phyloP scores from a whole-genome alignment of 2,888 invertebrate species.

The Heliconius erato region DNA sequence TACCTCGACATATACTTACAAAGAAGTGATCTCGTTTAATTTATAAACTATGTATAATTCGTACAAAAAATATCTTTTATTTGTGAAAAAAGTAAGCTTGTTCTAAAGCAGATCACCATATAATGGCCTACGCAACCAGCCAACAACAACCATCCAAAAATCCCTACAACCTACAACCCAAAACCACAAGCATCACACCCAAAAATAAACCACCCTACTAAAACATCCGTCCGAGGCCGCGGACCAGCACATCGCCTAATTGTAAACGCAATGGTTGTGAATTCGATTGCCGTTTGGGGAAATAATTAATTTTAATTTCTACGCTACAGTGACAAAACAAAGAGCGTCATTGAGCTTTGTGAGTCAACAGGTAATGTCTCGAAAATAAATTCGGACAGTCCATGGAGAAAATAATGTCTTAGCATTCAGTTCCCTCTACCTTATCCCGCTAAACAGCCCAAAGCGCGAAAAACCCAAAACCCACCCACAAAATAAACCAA shows the following conservation, averaged over 20 bases:
- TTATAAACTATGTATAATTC: neutral
- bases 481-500: neutral
- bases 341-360: neutral
- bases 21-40: neutral
- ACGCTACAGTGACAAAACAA: neutral
- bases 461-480: neutral
- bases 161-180: neutral
- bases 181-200: conserved; percentile 34
- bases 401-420: neutral
- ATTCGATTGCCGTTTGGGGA: neutral
- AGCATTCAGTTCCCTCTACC: neutral
- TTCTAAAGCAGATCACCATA: neutral
- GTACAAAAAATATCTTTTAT: neutral
- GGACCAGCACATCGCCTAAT: too few relatives aligned
- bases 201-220: conserved; percentile 4
- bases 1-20: neutral
- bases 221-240: too few relatives aligned
- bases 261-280: neutral
- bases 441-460: neutral
- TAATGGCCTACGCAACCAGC: neutral
- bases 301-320: neutral
- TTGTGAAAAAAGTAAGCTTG: neutral
- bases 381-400: neutral
- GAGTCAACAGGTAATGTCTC: neutral
- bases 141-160: neutral